Percentiles rank a stretch among this genome's conserved stretches.
These are phyloP conservation scores for Melangyna quadrimaculata DNA, from an alignment of 2,888 invertebrate genomes.

Conservation along the genomic window DNA sequence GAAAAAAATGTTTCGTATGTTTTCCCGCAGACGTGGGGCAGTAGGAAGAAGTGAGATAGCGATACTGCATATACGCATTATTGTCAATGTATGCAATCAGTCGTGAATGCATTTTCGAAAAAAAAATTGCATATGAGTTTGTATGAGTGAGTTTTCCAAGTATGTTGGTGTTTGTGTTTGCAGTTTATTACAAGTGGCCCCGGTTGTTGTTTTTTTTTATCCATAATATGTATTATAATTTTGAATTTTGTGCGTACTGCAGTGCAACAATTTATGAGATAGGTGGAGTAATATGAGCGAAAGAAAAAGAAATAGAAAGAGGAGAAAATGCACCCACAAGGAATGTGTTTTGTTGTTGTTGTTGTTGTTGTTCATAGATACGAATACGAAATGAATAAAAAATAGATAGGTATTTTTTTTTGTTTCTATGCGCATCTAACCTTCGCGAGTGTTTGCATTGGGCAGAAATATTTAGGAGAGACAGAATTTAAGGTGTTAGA, in stretches of 20 bases:
- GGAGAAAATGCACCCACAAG: slow-evolving; percentile 63
- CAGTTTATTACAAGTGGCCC: slow-evolving; percentile 71
- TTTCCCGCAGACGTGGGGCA: not conserved
- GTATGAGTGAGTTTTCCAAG: slow-evolving; percentile 44
- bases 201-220: slow-evolving; percentile 45
- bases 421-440: slow-evolving; percentile 61
- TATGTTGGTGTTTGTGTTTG: slow-evolving; percentile 38
- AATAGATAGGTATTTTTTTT: slow-evolving; percentile 44
- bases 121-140: slow-evolving; percentile 59
- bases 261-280: slow-evolving; percentile 54
- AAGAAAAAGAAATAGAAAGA: slow-evolving; percentile 31
- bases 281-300: slow-evolving; percentile 2
- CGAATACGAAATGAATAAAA: slow-evolving; percentile 46
- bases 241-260: slow-evolving; percentile 43
- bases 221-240: not conserved
- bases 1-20: slow-evolving; percentile 7
- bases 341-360: slow-evolving; percentile 49
- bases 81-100: slow-evolving; percentile 33
- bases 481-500: slow-evolving; percentile 48
- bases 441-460: slow-evolving; percentile 70
- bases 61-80: not conserved
- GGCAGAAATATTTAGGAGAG: slow-evolving; percentile 47
- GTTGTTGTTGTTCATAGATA: slow-evolving; percentile 40
- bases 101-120: slow-evolving; percentile 54
- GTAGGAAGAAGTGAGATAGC: slow-evolving; percentile 19